Conservation (phyloP, 2,888 invertebrate species). For the Eupithecia pulchellata region DNA sequence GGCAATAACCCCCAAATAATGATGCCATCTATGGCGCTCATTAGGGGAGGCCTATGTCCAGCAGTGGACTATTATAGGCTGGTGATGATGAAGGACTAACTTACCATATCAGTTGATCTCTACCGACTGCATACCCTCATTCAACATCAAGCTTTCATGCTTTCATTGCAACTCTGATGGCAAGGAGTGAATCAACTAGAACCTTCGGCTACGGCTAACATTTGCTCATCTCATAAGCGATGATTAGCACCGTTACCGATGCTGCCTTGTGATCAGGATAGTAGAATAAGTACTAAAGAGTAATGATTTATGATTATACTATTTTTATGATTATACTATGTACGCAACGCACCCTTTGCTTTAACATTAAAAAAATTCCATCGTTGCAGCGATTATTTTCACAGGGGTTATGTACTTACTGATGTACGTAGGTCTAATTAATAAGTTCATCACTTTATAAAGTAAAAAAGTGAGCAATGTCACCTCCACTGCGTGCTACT, state of each 20-base stretch:
- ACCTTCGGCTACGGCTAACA: conserved; percentile 21
- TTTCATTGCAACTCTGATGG: conserved; percentile 27
- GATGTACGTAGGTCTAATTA: background rate
- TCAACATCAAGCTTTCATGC: conserved; percentile 14
- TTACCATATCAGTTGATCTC: background rate
- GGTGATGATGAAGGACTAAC: no score
- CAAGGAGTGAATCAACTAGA: conserved; percentile 29
- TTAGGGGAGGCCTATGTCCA: no score
- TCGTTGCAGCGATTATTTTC: background rate
- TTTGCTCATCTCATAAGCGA: conserved; percentile 41
- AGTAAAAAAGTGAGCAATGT: background rate
- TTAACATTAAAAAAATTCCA: background rate
- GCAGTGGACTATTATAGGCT: no score
- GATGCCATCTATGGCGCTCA: no score
- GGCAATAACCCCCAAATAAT: no score
- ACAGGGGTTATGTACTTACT: background rate
- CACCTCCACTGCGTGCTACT: background rate
- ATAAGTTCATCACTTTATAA: background rate
- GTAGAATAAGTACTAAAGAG: background rate
- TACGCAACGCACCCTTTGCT: no score
- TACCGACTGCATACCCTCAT: background rate
- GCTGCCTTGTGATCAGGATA: conserved; percentile 19
- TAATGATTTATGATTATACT: background rate
- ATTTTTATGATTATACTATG: no score
- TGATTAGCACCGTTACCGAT: conserved; percentile 47